Conservation (phyloP, 2,888 invertebrate species). For the Acanthoscelides obtectus region DNA sequence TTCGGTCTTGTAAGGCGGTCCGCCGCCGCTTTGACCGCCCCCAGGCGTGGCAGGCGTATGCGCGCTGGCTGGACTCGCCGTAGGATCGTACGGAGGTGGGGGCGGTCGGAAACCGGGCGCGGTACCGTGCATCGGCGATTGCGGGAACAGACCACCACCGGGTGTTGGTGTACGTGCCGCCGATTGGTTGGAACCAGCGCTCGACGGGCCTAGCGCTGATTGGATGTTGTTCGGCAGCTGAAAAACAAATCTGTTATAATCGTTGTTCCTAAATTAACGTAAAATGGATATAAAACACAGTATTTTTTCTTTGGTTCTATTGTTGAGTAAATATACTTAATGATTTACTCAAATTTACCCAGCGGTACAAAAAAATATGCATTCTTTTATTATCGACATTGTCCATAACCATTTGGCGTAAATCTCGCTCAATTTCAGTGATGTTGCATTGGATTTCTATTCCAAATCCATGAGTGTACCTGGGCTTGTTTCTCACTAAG, state of each 20-base stretch:
- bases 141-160: constrained; percentile 24
- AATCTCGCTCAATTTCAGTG: too few relatives aligned
- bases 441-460: too few relatives aligned
- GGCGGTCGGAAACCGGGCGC: constrained; percentile 49
- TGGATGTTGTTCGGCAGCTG: background rate
- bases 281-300: too few relatives aligned
- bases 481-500: too few relatives aligned
- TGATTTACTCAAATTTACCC: too few relatives aligned
- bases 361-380: too few relatives aligned
- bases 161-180: background rate
- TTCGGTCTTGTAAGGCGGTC: constrained; percentile 34
- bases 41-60: background rate
- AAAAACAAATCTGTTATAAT: constrained; percentile 28
- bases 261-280: constrained; percentile 32
- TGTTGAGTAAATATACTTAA: too few relatives aligned
- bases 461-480: too few relatives aligned
- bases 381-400: too few relatives aligned
- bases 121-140: constrained; percentile 33
- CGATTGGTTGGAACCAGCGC: constrained; percentile 16
- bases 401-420: too few relatives aligned
- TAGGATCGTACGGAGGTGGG: constrained; percentile 63
- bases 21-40: constrained; percentile 32
- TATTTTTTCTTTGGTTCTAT: too few relatives aligned
- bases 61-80: constrained; percentile 51
- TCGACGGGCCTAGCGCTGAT: background rate